Base-by-base conservation (phyloP, 1,140 invertebrate species). In the Kradibia gibbosae region DNA sequence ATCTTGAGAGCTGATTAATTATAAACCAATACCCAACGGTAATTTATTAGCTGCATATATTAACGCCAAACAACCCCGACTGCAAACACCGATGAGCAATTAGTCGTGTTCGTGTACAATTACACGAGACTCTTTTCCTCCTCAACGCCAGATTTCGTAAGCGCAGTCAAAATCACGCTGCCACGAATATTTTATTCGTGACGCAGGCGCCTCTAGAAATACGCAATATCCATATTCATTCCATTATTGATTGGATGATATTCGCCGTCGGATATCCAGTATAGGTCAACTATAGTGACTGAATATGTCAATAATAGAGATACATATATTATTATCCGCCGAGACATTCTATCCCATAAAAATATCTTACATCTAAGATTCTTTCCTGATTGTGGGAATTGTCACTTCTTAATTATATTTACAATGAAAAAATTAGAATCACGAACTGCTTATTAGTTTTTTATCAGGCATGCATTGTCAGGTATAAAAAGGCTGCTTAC, bases 401-500 rank as follows among this genome's bases (percentile, higher is more conserved):
- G 11, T 31, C 25, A 31, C 57, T 28, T 31, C 7, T 60, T 11
- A 31, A 3, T 11, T 11, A 1, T 71, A 45, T 72, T 3, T n/a
- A n/a, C 39, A 42, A 71, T 67, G 36, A 67, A 39, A 71, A 42
- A 42, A 71, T 48, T 39, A n/a, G 34, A 74, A 17, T 36, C 13
- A 57, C 48, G 31, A 57, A 57, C 28, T 42, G 36, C 42, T 60
- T 45, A 60, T 72, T n/a, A 22, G 55, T 45, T 80, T 74, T 72
- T 80, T 80, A 80, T 80, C 71, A 39, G 1, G 15, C 70, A 25
- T 74, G 50, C 65, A 53, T 42, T 42, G 13, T 8, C 22, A 15
- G 31, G 45, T 57, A 45, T 79, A 48, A 72, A 79, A 72, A 72
- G n/a, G n/a, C n/a, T n/a, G n/a, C n/a, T n/a, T n/a, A n/a, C n/a